These are phyloP conservation scores for Invenusta paracnida DNA, from an alignment of 2,888 invertebrate species.

Conservation along the genomic window DNA sequence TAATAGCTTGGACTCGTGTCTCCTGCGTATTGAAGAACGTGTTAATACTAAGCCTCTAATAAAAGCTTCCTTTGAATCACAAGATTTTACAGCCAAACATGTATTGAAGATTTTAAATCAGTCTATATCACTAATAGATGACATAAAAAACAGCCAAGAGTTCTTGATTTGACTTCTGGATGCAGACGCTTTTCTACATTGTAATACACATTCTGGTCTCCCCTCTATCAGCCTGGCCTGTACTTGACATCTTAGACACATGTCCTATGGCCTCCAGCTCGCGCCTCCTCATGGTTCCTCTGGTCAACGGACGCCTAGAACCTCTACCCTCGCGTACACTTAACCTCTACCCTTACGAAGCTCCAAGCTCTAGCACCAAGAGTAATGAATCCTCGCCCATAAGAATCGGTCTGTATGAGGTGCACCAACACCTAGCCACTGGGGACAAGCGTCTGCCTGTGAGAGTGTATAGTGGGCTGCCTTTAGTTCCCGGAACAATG, in stretches of 20 bases:
- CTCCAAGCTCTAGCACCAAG: background rate
- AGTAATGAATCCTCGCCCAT: background rate
- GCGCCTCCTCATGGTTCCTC: slow-evolving; percentile 70
- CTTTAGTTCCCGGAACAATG: background rate
- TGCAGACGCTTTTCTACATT: background rate
- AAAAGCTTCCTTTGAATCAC: background rate
- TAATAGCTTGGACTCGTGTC: background rate
- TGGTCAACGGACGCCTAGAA: background rate
- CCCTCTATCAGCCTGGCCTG: slow-evolving; percentile 71
- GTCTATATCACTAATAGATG: background rate
- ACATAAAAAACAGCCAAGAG: background rate
- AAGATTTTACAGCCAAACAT: background rate
- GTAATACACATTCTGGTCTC: no score
- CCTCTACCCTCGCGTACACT: background rate
- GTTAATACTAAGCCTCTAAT: background rate
- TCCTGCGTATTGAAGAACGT: background rate
- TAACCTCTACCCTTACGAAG: background rate
- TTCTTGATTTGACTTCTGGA: background rate
- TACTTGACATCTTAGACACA: slow-evolving; percentile 76
- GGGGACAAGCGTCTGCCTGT: background rate
- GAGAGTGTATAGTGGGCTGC: background rate
- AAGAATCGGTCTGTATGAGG: background rate
- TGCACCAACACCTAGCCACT: background rate
- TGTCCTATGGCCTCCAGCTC: slow-evolving; percentile 77
- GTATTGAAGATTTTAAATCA: background rate